These are phyloP conservation scores for Linurgus olivaceus DNA, from an alignment of 2,797 vertebrate species.

Conservation along the genomic window DNA sequence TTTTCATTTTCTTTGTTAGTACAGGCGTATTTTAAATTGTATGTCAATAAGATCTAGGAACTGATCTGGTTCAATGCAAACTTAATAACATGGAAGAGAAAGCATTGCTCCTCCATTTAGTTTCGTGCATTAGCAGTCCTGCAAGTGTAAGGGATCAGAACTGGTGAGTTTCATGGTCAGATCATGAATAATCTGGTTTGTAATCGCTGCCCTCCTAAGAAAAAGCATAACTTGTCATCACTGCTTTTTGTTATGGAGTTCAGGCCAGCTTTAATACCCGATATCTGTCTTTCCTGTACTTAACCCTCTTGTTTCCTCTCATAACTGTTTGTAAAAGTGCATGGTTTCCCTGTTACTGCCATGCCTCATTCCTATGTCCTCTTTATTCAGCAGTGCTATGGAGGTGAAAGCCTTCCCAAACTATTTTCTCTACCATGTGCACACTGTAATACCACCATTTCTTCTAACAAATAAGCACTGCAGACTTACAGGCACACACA, in stretches of 20 bases:
- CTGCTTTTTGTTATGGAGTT: not conserved
- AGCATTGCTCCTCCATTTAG: rapidly evolving
- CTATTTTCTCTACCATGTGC: not conserved
- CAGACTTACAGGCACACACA: not conserved
- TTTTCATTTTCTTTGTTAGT: not conserved
- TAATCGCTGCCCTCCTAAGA: not conserved
- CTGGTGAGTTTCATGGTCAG: not conserved
- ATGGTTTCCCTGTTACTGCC: rapidly evolving
- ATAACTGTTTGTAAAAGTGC: not conserved
- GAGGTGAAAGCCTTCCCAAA: not conserved
- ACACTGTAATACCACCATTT: not conserved
- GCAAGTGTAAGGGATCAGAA: not conserved
- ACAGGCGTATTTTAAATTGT: not conserved
- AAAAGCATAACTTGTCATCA: not conserved
- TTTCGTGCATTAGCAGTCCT: not conserved
- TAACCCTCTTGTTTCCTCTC: not conserved
- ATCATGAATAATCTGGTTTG: not conserved
- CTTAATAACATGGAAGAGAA: not conserved
- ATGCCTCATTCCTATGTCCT: rapidly evolving
- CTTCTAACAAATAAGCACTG: not conserved
- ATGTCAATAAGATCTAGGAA: not conserved
- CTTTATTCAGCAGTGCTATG: not conserved
- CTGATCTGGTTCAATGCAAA: not conserved
- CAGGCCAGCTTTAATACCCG: not conserved
- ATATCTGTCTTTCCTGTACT: not conserved